Base-by-base conservation (phyloP, 2,888 invertebrate species). In the Pterobdella sp. region DNA sequence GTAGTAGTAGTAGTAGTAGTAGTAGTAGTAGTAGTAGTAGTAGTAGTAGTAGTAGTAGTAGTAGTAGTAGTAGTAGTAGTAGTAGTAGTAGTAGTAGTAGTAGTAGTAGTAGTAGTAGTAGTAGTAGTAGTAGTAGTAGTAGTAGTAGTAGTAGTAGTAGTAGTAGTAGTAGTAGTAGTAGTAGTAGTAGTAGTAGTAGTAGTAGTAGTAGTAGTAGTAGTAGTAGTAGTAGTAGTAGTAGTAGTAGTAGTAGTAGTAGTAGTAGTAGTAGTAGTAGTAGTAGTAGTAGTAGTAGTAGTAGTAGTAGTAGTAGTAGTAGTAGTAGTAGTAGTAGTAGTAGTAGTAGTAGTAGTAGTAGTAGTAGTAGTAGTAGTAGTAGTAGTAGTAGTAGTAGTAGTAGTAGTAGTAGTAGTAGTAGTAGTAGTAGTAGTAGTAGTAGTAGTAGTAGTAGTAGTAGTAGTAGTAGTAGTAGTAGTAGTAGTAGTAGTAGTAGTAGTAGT, bases 231-330 rank as follows among this genome's bases (percentile, higher is more conserved):
- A 70, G 71, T 70, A 70, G 71, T 70, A 70, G 71, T 70, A 70
- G 71, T 70, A 70, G 71, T 70, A 70, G 71, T 70, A 68, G 71
- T 70, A 70, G 71, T 70, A 70, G 71, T 70, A 70, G 71, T 70
- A 70, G 71, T 70, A 70, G 71, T 70, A 65, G 65, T 65, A 65
- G 65, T 65, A 65, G 65, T 65, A 65, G 65, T 65, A 65, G 65
- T 64, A 64, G 22, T 64, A 52, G 65, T 68, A 22, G 65, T 29
- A 65, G 22, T 65, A 22, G 65, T 22, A 65, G 22, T 65, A 65
- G 22, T 65, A 65, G 22, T 65, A 29, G 52, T 52, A 52, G 52
- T 52, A 52, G 52, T 52, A 52, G 52, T 52, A 52, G 52, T 52
- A 52, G 52, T 52, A 52, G 52, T 52, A 52, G 52, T 52, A 52